Conservation (phyloP, 2,888 invertebrate species). For the Caenorhabditis macrosperma region DNA sequence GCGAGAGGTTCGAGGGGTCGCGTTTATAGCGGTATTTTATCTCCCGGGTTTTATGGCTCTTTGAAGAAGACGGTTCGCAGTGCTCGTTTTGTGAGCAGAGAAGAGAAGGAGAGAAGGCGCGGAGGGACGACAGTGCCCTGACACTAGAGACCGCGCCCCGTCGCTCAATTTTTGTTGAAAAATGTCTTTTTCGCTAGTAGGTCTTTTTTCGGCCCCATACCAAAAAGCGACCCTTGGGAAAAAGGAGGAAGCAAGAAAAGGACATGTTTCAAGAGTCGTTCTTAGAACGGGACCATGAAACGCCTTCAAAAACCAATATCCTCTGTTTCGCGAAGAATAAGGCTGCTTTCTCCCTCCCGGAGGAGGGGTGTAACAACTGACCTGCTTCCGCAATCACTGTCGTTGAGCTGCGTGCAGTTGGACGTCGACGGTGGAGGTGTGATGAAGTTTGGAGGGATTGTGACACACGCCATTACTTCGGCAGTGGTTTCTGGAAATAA, state of each 20-base stretch:
- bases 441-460: slow-evolving; percentile 35
- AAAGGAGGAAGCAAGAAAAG: background rate
- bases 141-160: background rate
- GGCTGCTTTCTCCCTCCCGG: no score
- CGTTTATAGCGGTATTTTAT: no score
- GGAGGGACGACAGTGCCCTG: no score
- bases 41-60: no score
- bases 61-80: no score
- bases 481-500: slow-evolving; percentile 30
- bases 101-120: no score
- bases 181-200: slow-evolving; percentile 20
- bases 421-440: slow-evolving; percentile 58
- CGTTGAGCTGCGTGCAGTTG: slow-evolving; percentile 36
- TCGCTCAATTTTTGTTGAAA: slow-evolving; percentile 13
- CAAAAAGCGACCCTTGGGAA: background rate
- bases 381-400: slow-evolving; percentile 68
- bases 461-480: slow-evolving; percentile 31
- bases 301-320: background rate
- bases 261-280: slow-evolving; percentile 4
- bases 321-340: background rate
- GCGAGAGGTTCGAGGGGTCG: no score
- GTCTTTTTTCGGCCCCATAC: slow-evolving; percentile 19
- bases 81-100: no score
- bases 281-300: background rate
- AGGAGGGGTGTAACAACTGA: slow-evolving; percentile 4